Evolutionary conservation across 2,888 invertebrate species (phyloP).

Genomic region (Drosophila villosipedis): DNA sequence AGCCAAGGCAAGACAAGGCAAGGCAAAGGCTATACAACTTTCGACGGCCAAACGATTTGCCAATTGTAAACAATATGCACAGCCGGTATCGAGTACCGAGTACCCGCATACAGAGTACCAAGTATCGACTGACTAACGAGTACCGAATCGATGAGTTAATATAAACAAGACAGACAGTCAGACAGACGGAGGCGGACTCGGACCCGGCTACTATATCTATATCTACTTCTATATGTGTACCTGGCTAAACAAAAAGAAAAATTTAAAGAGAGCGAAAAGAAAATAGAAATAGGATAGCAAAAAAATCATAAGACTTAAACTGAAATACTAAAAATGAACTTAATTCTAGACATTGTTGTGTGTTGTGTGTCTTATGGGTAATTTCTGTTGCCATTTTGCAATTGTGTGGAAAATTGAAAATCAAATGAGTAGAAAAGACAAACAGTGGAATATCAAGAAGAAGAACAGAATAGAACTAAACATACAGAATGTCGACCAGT

Average conservation of each 20-base stretch:
- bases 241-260: conserved; percentile 33
- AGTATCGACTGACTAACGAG: conserved; percentile 20
- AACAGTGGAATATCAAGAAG: conserved; percentile 8
- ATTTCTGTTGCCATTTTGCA: conserved; percentile 52
- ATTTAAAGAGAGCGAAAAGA: conserved; percentile 9
- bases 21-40: conserved; percentile 34
- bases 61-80: conserved; percentile 57
- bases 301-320: conserved; percentile 47
- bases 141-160: conserved; percentile 53
- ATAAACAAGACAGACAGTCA: conserved; percentile 45
- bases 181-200: conserved; percentile 25
- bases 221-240: conserved; percentile 13
- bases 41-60: conserved; percentile 42
- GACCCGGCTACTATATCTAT: conserved; percentile 28
- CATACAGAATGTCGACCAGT: conserved; percentile 55
- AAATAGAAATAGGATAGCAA: conserved; percentile 14
- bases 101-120: conserved; percentile 11
- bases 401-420: conserved; percentile 80
- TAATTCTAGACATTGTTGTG: conserved; percentile 48
- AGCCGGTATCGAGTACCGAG: conserved; percentile 24
- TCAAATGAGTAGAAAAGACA: conserved; percentile 64
- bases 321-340: conserved; percentile 64
- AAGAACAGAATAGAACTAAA: conserved; percentile 25
- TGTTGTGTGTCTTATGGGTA: conserved; percentile 28
- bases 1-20: conserved; percentile 25